Conservation (phyloP, 2,888 invertebrate species). For the Lumbricus terrestris region DNA sequence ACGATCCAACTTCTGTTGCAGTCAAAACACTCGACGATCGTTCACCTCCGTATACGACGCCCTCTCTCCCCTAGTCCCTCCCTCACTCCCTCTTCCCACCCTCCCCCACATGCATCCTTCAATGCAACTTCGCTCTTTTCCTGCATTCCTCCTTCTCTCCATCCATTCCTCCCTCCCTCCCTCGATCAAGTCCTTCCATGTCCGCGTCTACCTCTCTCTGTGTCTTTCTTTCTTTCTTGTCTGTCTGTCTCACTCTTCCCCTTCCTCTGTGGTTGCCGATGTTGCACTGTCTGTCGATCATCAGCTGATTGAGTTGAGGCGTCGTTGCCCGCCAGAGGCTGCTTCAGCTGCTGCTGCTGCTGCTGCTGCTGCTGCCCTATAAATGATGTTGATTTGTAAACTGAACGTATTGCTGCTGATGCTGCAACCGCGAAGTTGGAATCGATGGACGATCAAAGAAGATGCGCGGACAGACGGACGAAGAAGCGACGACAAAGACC, state of each 20-base stretch:
- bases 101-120: background rate
- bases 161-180: background rate
- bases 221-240: too few species aligned
- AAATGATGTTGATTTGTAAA: background rate
- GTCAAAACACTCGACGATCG: background rate
- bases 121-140: background rate
- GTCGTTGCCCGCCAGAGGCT: background rate
- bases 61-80: background rate
- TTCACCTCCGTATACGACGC: background rate
- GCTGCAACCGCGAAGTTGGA: background rate
- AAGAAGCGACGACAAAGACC: background rate
- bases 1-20: too few species aligned
- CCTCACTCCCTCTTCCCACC: too few species aligned
- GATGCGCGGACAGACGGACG: background rate
- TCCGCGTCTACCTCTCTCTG: too few species aligned
- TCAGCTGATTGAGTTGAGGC: background rate
- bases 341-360: constrained; percentile 10
- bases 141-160: background rate
- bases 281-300: constrained; percentile 3
- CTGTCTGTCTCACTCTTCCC: too few species aligned
- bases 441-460: background rate
- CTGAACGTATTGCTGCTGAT: background rate
- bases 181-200: background rate
- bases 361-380: background rate
- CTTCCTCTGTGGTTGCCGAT: background rate